phyloP scores from a whole-genome alignment of 1,140 invertebrate species.

The Polyergus mexicanus region DNA sequence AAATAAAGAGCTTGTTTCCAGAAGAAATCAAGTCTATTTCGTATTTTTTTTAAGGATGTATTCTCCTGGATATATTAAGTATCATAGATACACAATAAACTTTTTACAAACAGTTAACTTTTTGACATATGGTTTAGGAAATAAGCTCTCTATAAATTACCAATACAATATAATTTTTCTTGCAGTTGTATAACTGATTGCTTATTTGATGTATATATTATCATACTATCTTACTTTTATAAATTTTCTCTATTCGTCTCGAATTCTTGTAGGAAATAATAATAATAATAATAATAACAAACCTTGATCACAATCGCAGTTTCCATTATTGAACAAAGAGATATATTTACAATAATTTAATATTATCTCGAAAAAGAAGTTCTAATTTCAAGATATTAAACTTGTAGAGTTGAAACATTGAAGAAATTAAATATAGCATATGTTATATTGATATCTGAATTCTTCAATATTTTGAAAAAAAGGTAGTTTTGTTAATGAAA shows the following conservation, averaged over 20 bases:
- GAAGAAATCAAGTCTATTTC: neutral
- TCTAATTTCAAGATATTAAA: neutral
- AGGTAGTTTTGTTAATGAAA: neutral
- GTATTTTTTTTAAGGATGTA: neutral
- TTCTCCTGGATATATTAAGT: neutral
- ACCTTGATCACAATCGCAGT: neutral
- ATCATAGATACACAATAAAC: neutral
- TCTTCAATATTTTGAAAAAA: neutral
- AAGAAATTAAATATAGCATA: neutral
- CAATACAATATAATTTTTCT: slow-evolving; percentile 4
- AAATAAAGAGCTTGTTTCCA: neutral
- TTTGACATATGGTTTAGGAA: slow-evolving; percentile 3
- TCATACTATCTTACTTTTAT: neutral
- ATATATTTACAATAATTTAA: neutral
- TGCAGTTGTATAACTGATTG: neutral
- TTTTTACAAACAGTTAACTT: neutral
- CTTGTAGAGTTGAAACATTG: neutral
- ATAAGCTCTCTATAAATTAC: slow-evolving; percentile 1
- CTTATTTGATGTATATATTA: neutral
- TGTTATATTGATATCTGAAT: neutral
- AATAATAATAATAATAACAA: neutral
- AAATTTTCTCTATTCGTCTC: neutral
- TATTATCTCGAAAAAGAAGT: neutral
- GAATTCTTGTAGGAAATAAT: neutral
- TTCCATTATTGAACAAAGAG: neutral